These are phyloP conservation scores for Pseudocheirus occidentalis DNA, from an alignment of 2,797 vertebrate species.

Conservation along the genomic window DNA sequence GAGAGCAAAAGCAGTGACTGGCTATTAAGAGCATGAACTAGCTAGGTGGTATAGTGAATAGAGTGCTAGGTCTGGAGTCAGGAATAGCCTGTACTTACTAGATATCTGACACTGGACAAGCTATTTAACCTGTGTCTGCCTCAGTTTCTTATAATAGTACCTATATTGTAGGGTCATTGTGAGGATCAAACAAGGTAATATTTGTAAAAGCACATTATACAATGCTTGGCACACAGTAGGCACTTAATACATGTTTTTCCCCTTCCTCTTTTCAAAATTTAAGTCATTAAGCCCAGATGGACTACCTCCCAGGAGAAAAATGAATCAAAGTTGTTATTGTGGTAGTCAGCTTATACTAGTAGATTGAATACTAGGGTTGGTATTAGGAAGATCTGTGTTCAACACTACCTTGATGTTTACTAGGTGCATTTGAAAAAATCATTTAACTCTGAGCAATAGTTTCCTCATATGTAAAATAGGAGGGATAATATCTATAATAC, in stretches of 20 bases:
- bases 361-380: neutral
- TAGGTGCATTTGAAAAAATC: neutral
- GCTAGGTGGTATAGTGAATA: neutral
- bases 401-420: neutral
- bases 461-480: neutral
- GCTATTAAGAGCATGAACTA: neutral
- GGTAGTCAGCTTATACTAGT: neutral
- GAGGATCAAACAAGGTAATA: neutral
- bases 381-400: neutral
- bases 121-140: neutral
- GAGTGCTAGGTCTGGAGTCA: neutral
- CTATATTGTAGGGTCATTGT: neutral
- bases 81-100: neutral
- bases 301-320: neutral
- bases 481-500: neutral
- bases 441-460: neutral
- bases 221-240: neutral
- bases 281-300: neutral
- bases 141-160: neutral
- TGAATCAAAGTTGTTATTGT: neutral
- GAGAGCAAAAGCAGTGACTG: no score
- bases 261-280: neutral
- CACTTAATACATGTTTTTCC: neutral
- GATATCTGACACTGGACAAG: neutral
- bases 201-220: neutral